These are phyloP conservation scores for Ctenodactylus gundi DNA, from an alignment of 2,113 vertebrate species.

Conservation along the genomic window DNA sequence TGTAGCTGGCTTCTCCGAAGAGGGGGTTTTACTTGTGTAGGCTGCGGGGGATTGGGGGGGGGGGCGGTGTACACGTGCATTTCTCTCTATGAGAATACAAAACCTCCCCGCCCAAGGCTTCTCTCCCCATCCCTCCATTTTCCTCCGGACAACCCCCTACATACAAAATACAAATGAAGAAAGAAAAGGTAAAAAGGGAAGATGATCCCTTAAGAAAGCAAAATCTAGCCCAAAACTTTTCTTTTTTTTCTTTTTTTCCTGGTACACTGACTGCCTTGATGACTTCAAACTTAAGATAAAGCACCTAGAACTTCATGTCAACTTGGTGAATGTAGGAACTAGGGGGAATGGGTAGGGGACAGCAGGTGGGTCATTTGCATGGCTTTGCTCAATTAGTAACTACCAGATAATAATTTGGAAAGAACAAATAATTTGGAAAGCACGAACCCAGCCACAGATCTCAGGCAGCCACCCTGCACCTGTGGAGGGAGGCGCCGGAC, in stretches of 20 bases:
- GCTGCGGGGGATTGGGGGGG: conserved; percentile 41
- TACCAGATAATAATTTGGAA: neutral
- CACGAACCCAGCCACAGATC: neutral
- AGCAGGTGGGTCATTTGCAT: neutral
- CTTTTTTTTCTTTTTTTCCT: no score
- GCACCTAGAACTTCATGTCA: neutral
- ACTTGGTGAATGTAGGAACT: neutral
- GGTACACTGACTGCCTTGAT: neutral
- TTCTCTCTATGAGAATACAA: conserved; percentile 39
- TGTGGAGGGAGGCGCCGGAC: neutral
- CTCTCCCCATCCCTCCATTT: neutral
- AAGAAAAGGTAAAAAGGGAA: neutral
- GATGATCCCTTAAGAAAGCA: neutral
- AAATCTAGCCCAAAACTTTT: no score
- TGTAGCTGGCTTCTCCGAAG: conserved; percentile 75
- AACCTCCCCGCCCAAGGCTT: conserved; percentile 35
- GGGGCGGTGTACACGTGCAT: neutral
- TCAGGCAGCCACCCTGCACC: neutral
- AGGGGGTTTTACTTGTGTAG: conserved; percentile 73
- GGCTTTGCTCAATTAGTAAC: neutral
- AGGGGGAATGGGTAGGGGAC: neutral
- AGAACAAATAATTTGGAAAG: no score
- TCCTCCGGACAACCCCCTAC: neutral
- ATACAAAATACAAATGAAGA: neutral
- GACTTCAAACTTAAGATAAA: neutral